Percentiles rank a stretch among this genome's conserved stretches.
These are phyloP conservation scores for Epinephelus malabaricus DNA, from an alignment of 2,797 vertebrate genomes.

Conservation along the genomic window DNA sequence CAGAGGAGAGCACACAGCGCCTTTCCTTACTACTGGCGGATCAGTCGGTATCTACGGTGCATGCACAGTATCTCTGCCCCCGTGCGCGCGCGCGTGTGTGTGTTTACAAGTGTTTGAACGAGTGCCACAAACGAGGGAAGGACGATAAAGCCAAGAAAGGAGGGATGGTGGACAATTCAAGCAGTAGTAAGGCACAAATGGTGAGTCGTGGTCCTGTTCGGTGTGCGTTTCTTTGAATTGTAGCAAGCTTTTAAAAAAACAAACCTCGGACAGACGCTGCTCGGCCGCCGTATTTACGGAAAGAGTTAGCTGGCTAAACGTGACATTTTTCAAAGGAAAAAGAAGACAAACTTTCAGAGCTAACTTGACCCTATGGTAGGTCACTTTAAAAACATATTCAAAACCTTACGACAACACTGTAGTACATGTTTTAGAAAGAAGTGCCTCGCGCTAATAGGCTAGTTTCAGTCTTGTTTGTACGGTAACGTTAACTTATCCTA, in stretches of 20 bases:
- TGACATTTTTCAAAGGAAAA: conserved; percentile 14
- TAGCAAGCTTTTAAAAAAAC: neutral
- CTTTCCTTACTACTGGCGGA: conserved; percentile 38
- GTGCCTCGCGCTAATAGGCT: rapidly evolving
- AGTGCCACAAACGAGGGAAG: conserved; percentile 79
- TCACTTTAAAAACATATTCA: conserved; percentile 4
- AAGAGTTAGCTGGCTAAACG: conserved; percentile 10
- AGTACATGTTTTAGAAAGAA: rapidly evolving
- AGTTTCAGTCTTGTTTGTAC: neutral
- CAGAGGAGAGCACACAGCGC: conserved; percentile 14
- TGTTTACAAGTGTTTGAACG: conserved; percentile 83
- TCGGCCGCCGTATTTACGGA: neutral
- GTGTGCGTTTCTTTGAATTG: neutral
- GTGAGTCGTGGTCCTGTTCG: conserved; percentile 77
- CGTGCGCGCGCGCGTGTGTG: conserved; percentile 54
- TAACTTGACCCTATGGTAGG: conserved; percentile 44
- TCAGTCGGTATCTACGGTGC: conserved; percentile 47
- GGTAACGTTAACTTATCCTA: neutral
- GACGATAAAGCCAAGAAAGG: conserved; percentile 73
- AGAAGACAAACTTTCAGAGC: conserved; percentile 8
- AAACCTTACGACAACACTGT: neutral
- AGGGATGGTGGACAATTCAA: conserved; percentile 90
- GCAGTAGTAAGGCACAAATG: conserved; percentile 87
- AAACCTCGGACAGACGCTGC: neutral
- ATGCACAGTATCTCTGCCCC: conserved; percentile 46